phyloP scores from a whole-genome alignment of 2,797 vertebrate species.

The Odontamblyopus rebecca region DNA sequence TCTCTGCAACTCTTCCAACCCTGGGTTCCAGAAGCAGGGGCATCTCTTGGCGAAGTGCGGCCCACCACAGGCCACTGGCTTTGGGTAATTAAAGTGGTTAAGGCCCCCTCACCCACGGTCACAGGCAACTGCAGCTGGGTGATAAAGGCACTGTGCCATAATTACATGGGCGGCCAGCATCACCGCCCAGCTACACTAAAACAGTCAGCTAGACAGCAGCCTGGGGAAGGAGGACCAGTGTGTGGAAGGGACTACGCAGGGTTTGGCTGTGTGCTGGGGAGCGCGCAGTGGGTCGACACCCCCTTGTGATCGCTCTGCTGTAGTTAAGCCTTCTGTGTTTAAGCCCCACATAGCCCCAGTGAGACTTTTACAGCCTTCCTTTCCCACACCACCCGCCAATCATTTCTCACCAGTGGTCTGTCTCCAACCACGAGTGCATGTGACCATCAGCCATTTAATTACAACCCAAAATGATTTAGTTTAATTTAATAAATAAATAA shows the following conservation, averaged over 20 bases:
- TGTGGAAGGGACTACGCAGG: conserved; percentile 55
- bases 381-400: conserved; percentile 66
- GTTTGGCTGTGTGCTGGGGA: conserved; percentile 32
- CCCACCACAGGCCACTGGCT: conserved; percentile 82
- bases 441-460: conserved; percentile 82
- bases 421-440: conserved; percentile 72
- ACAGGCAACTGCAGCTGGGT: conserved; percentile 81
- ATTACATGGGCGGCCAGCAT: conserved; percentile 82
- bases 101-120: conserved; percentile 78
- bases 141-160: conserved; percentile 83
- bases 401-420: conserved; percentile 78
- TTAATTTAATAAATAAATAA: conserved; percentile 80
- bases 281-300: conserved; percentile 65
- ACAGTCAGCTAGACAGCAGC: conserved; percentile 72
- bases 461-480: conserved; percentile 76
- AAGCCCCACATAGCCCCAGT: conserved; percentile 77
- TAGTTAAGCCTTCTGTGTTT: conserved; percentile 81
- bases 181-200: conserved; percentile 79
- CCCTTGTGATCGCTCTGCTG: conserved; percentile 75
- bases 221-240: conserved; percentile 43
- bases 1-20: conserved; percentile 33
- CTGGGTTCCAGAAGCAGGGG: conserved; percentile 64
- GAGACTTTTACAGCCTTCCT: conserved; percentile 52
- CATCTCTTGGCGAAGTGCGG: conserved; percentile 72
- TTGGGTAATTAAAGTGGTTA: conserved; percentile 84